A percentile compares a stretch with the other conserved stretches of the same genome.
Evolutionary conservation across 2,113 vertebrate species (phyloP).

Genomic region (Ploceus nigricollis): DNA sequence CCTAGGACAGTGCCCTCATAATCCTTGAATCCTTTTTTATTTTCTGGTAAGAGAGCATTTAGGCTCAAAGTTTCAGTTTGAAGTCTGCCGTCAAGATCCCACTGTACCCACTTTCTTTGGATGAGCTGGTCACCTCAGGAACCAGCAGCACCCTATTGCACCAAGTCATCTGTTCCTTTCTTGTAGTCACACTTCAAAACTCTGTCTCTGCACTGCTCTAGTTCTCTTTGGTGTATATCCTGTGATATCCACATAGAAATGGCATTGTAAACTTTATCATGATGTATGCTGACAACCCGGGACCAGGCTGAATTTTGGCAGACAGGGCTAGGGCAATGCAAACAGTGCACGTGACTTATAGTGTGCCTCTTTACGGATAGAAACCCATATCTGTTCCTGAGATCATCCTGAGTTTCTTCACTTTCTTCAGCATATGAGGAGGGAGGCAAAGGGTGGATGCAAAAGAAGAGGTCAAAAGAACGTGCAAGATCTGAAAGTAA

Average conservation of each 20-base stretch:
- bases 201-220: fast-evolving
- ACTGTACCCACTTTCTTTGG: background rate
- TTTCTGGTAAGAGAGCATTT: background rate
- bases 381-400: background rate
- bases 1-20: background rate
- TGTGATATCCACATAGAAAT: background rate
- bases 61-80: background rate
- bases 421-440: background rate
- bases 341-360: fast-evolving
- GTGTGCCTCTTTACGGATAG: background rate
- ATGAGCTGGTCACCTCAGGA: background rate
- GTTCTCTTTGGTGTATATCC: background rate
- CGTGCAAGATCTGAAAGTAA: background rate
- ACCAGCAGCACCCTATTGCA: background rate
- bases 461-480: background rate
- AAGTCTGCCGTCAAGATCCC: background rate
- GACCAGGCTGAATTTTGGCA: background rate
- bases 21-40: background rate
- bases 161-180: background rate
- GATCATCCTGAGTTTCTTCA: background rate
- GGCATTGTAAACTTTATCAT: background rate
- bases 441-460: background rate
- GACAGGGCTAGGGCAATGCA: background rate
- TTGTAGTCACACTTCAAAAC: background rate
- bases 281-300: background rate